Evolutionary conservation across 2,888 invertebrate species (phyloP).

Genomic region (Spilarctia lutea): DNA sequence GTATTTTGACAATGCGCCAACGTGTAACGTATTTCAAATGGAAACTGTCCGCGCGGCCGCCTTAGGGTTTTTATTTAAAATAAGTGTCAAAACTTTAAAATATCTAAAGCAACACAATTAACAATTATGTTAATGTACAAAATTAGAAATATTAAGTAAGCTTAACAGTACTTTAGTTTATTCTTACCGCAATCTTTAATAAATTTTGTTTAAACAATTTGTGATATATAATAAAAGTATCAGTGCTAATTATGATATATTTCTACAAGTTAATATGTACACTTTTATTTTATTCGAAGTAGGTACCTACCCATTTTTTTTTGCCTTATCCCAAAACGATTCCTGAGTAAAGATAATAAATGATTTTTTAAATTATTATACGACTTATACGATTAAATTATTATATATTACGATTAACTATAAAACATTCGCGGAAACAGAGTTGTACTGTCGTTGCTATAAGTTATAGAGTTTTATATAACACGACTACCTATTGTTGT

Average conservation of each 20-base stretch:
- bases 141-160: too few species aligned
- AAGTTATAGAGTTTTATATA: background rate
- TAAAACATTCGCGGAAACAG: background rate
- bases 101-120: background rate
- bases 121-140: background rate
- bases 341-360: background rate
- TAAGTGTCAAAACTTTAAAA: background rate
- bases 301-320: too few species aligned
- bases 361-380: too few species aligned
- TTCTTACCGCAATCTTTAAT: background rate
- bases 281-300: too few species aligned
- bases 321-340: background rate
- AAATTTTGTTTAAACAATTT: background rate
- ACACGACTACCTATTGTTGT: background rate
- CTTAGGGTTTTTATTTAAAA: background rate
- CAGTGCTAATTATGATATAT: background rate
- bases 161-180: background rate
- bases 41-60: slow-evolving; percentile 31
- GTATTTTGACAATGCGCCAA: slow-evolving; percentile 79
- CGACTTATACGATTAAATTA: too few species aligned
- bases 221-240: background rate
- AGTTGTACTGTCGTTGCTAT: background rate
- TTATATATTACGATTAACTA: too few species aligned
- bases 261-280: background rate
- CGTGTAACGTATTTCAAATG: slow-evolving; percentile 52